These are phyloP conservation scores for Dufourea novaeangliae DNA, from an alignment of 1,140 invertebrate species.

Conservation along the genomic window DNA sequence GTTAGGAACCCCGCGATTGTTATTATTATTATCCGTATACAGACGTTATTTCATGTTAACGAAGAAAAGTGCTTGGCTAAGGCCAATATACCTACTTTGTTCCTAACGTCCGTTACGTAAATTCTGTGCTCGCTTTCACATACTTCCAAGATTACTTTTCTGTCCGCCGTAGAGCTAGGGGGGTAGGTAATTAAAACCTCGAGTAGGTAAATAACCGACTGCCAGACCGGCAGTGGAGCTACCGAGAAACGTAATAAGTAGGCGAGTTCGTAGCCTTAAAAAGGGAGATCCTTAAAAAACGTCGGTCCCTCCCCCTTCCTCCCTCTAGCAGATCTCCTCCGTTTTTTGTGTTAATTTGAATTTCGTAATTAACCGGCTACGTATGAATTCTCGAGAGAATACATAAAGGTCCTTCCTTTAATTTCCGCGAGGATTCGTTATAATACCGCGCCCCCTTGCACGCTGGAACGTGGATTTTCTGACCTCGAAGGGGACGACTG, in stretches of 20 bases:
- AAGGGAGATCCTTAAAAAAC: slow-evolving; percentile 79
- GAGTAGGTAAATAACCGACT: slow-evolving; percentile 82
- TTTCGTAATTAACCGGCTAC: slow-evolving; percentile 81
- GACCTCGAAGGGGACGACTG: slow-evolving; percentile 62
- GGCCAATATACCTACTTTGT: slow-evolving; percentile 66
- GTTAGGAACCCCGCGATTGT: slow-evolving; percentile 10
- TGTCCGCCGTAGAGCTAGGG: slow-evolving; percentile 59
- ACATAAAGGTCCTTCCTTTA: slow-evolving; percentile 78
- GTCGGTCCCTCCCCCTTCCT: slow-evolving; percentile 30
- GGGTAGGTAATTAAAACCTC: slow-evolving; percentile 81
- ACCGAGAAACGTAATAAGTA: slow-evolving; percentile 69
- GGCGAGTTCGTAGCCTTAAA: slow-evolving; percentile 77
- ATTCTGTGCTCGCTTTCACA: slow-evolving; percentile 63
- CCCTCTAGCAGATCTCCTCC: slow-evolving; percentile 71
- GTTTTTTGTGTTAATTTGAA: slow-evolving; percentile 83
- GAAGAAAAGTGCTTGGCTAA: slow-evolving; percentile 58
- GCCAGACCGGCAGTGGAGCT: slow-evolving; percentile 67
- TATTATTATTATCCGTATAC: slow-evolving; percentile 38
- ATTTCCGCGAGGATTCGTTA: slow-evolving; percentile 79
- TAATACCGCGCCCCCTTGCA: slow-evolving; percentile 59
- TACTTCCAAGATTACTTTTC: slow-evolving; percentile 70
- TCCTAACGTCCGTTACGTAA: slow-evolving; percentile 62
- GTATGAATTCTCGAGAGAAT: slow-evolving; percentile 75
- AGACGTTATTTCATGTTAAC: slow-evolving; percentile 53
- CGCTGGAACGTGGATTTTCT: slow-evolving; percentile 67